A percentile compares a stretch with the other conserved stretches of the same genome.
phyloP scores from a whole-genome alignment of 2,888 invertebrate genomes.

The Dynastes hyllus region DNA sequence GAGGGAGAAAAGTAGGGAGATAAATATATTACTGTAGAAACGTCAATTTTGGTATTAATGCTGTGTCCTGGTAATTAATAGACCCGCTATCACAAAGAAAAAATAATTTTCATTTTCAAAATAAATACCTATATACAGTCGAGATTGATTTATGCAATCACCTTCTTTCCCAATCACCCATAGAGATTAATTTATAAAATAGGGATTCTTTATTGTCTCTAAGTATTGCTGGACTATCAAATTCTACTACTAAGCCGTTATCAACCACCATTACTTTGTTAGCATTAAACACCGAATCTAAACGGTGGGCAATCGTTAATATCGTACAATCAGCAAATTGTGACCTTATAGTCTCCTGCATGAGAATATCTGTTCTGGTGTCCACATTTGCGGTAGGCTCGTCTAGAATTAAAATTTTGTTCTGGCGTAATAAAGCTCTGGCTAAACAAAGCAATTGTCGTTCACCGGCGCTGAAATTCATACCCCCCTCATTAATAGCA shows the following conservation, averaged over 20 bases:
- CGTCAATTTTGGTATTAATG: no score
- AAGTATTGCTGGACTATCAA: conserved; percentile 81
- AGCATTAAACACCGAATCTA: conserved; percentile 89
- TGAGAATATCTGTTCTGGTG: conserved; percentile 81
- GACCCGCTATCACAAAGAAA: no score
- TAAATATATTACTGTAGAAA: no score
- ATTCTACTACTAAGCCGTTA: conserved; percentile 82
- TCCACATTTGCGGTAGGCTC: conserved; percentile 89
- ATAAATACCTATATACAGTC: conserved; percentile 12
- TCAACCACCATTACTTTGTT: conserved; percentile 87
- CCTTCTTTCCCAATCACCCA: conserved; percentile 62
- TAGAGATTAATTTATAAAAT: conserved; percentile 79
- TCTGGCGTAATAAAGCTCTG: conserved; percentile 73
- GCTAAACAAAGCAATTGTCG: conserved; percentile 81
- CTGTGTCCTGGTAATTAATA: no score
- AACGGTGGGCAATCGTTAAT: conserved; percentile 86
- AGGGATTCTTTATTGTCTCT: conserved; percentile 76
- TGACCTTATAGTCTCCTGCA: conserved; percentile 81
- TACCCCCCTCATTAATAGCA: conserved; percentile 80
- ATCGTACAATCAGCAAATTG: conserved; percentile 85
- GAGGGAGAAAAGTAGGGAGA: no score
- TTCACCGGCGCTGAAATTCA: conserved; percentile 70
- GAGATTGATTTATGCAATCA: background rate
- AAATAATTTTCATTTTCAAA: background rate
- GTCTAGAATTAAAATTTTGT: conserved; percentile 68